Evolutionary conservation across 2,113 vertebrate species (phyloP).

Genomic region (Poicephalus meyeri): DNA sequence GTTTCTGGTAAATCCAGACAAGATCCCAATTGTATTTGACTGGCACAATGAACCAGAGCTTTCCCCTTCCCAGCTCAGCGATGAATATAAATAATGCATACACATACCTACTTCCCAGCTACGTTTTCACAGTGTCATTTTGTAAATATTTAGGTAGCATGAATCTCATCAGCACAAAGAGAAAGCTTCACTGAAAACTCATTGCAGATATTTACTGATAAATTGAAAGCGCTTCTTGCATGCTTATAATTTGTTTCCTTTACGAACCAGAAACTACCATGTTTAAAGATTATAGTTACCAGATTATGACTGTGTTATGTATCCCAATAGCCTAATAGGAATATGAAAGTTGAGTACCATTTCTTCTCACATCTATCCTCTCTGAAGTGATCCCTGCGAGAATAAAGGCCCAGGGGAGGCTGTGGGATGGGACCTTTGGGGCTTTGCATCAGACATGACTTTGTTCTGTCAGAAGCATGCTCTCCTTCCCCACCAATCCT

Average conservation of each 20-base stretch:
- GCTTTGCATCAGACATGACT: slow-evolving; percentile 49
- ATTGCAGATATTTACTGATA: slow-evolving; percentile 70
- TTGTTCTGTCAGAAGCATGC: slow-evolving; percentile 36
- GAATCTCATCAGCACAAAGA: slow-evolving; percentile 80
- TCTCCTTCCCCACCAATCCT: slow-evolving; percentile 50
- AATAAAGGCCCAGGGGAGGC: slow-evolving; percentile 60
- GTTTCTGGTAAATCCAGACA: slow-evolving; percentile 70
- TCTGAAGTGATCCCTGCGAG: slow-evolving; percentile 59
- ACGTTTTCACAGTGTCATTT: slow-evolving; percentile 92
- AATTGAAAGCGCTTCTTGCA: slow-evolving; percentile 76
- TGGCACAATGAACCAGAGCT: slow-evolving; percentile 70
- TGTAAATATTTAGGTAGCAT: slow-evolving; percentile 84
- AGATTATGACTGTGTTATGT: slow-evolving; percentile 69
- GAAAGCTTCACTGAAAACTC: slow-evolving; percentile 78
- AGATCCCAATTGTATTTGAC: slow-evolving; percentile 59
- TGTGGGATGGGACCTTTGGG: slow-evolving; percentile 55
- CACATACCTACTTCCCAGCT: slow-evolving; percentile 75
- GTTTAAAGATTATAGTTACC: slow-evolving; percentile 66
- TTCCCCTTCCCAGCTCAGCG: slow-evolving; percentile 66
- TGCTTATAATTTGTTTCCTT: slow-evolving; percentile 74
- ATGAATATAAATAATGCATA: slow-evolving; percentile 79
- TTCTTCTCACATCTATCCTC: slow-evolving; percentile 47
- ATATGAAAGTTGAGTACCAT: slow-evolving; percentile 66
- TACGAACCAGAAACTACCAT: slow-evolving; percentile 67
- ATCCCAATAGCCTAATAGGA: slow-evolving; percentile 69